Base-by-base conservation (phyloP, 2,888 invertebrate genomes). In the Blomia tropicalis region DNA sequence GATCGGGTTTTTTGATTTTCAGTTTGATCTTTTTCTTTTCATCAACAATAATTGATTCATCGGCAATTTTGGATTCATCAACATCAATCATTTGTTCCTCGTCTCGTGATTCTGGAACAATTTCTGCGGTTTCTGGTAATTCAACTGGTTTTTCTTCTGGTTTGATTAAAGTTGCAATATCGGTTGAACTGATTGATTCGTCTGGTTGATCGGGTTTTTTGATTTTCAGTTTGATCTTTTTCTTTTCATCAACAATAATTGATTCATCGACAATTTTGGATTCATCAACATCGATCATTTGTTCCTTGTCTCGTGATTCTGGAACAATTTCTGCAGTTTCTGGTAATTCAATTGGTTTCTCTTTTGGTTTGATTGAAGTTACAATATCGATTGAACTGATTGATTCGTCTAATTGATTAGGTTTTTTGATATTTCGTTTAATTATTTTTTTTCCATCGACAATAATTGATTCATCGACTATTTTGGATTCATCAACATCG, bases 321-420 rank as follows among this genome's bases (percentile, higher is more conserved):
- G 51, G 22, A n/a, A 54, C 22, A n/a, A 23, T 17, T 64, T 63
- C 1, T 44, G 51, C 58, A 43, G 30, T n/a, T 54, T 62, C 66
- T 44, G 58, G 32, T 31, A 44, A 43, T 23, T 41, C 32, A 30
- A 59, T 22, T 5, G 62, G 58, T 64, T 67, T 65, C 32, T 67
- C 66, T 5, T 60, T 31, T 59, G 19, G 43, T 60, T 14, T 3
- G 25, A n/a, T n/a, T n/a, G n/a, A n/a, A n/a, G n/a, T n/a, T n/a
- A n/a, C n/a, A n/a, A n/a, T n/a, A n/a, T n/a, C n/a, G n/a, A n/a
- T n/a, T n/a, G n/a, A n/a, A n/a, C n/a, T n/a, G n/a, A n/a, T n/a
- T n/a, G n/a, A n/a, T n/a, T 59, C 58, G 53, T 36, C 17, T 22
- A 36, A 47, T 60, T 14, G 22, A 29, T 44, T 64, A 44, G 22